Percentiles rank a stretch among this genome's conserved stretches.
phyloP scores from a whole-genome alignment of 2,113 vertebrate genomes.

The Dromas ardeola region DNA sequence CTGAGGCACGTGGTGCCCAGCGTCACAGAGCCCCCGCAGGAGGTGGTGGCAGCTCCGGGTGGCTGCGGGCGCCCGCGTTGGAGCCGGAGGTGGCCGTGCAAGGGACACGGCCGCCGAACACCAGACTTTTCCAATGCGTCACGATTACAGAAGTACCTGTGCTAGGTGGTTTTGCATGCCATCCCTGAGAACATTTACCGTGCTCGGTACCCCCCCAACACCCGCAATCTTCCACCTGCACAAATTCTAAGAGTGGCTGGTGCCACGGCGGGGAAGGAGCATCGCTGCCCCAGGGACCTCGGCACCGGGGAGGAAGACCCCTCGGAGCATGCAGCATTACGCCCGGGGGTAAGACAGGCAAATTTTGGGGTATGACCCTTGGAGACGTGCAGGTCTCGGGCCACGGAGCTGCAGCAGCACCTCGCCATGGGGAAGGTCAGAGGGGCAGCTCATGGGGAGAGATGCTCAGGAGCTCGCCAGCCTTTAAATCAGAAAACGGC shows the following conservation, averaged over 20 bases:
- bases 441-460: neutral
- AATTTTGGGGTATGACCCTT: neutral
- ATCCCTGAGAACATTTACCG: neutral
- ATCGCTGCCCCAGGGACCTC: rapidly evolving
- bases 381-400: rapidly evolving
- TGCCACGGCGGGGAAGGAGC: neutral
- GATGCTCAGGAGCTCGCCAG: neutral
- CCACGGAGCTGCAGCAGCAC: neutral
- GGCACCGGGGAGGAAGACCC: neutral
- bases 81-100: neutral
- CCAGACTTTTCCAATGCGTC: neutral
- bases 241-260: neutral
- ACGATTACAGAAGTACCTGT: neutral
- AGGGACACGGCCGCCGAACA: neutral
- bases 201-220: neutral
- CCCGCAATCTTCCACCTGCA: neutral
- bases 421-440: neutral
- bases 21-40: neutral
- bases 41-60: neutral
- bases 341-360: neutral
- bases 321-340: rapidly evolving
- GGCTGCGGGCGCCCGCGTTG: rapidly evolving
- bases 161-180: neutral
- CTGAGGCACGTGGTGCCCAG: neutral
- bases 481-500: neutral